These are phyloP conservation scores for Tipula helvola DNA, from an alignment of 2,888 invertebrate species.

Conservation along the genomic window DNA sequence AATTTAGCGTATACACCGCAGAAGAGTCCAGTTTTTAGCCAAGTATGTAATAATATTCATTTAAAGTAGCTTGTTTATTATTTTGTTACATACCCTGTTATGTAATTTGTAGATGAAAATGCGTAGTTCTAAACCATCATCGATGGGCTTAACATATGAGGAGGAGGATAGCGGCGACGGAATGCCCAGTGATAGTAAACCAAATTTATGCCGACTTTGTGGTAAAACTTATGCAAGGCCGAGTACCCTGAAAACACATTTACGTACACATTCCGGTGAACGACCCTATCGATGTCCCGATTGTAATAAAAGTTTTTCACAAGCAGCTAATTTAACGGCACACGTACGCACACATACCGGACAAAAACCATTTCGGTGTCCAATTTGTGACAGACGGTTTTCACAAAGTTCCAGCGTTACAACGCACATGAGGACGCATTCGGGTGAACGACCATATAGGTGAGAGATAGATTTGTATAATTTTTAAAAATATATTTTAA, in stretches of 20 bases:
- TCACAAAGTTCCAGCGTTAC: constrained; percentile 93
- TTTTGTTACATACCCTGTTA: background rate
- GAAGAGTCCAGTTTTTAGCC: constrained; percentile 12
- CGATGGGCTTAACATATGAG: constrained; percentile 39
- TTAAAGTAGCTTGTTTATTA: too few relatives aligned
- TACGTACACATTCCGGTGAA: constrained; percentile 93
- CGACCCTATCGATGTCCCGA: constrained; percentile 63
- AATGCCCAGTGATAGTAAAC: constrained; percentile 45
- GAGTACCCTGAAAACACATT: constrained; percentile 92
- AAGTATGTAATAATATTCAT: background rate
- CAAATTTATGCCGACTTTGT: constrained; percentile 87
- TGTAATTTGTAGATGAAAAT: constrained; percentile 13
- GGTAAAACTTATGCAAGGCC: constrained; percentile 95
- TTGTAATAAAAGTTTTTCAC: constrained; percentile 94
- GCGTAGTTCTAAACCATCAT: constrained; percentile 15
- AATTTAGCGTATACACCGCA: constrained; percentile 16
- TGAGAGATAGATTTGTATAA: constrained; percentile 26
- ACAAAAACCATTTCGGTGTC: constrained; percentile 96
- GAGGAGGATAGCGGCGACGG: constrained; percentile 44
- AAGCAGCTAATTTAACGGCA: constrained; percentile 96
- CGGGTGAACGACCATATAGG: constrained; percentile 95
- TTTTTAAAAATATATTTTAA: background rate
- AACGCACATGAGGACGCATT: constrained; percentile 99
- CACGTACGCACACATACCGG: constrained; percentile 85
- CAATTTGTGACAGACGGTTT: constrained; percentile 92